Base-by-base conservation (phyloP, 1,140 invertebrate genomes). In the Coenobita brevimanus region DNA sequence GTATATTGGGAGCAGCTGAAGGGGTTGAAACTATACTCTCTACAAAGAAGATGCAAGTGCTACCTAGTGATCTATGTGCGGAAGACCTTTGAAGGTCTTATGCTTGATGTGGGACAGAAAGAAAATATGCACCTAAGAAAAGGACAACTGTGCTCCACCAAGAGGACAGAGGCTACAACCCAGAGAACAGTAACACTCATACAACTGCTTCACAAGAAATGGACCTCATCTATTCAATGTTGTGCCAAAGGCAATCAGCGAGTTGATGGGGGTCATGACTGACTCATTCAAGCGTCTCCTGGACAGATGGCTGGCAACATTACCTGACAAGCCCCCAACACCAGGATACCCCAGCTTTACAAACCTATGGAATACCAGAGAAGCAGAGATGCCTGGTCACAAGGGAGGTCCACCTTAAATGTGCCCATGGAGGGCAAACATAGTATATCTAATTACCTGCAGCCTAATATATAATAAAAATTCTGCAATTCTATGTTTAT, bases 131-230 rank as follows among this genome's bases (percentile, higher is more conserved):
- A 67, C 30, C 6, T 6, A 67, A n/a, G 30, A 33, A 10, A 33
- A 67, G 64, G 64, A n/a, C n/a, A 24, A 67, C 64, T 67, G 21
- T 67, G 64, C 64, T 67, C 6, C n/a, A 67, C n/a, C 64, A 67
- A 24, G 64, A 67, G 64, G 30, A 67, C 64, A 67, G 64, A 67
- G 64, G 30, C 64, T 24, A 33, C 64, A 67, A 67, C 64, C 8
- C 64, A 67, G n/a, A 67, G 30, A 67, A n/a, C 30, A 33, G 46
- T 8, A 67, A 67, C 64, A 24, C 6, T 33, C 64, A 6, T 67
- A 67, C 64, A 67, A 67, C 64, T 24, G 64, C 30, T 67, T 67
- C 30, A 8, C 64, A n/a, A 67, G 64, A 67, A 67, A 67, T 67
- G 30, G 64, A 67, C 4, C 64, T 67, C 64, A 8, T 33, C 64